Conservation (phyloP, 2,113 vertebrate species). For the Paralichthys olivaceus region DNA sequence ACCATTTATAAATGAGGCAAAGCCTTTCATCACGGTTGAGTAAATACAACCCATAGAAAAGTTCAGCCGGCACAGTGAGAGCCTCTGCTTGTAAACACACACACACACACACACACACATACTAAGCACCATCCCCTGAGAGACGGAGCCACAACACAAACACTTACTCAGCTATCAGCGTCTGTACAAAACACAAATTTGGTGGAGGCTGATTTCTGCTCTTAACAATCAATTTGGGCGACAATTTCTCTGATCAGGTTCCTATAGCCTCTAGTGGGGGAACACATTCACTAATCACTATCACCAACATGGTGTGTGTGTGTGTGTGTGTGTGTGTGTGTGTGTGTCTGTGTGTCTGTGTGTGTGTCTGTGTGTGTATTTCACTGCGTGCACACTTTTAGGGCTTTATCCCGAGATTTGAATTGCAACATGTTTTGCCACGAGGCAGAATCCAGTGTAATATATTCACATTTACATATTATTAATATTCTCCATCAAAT, state of each 20-base stretch:
- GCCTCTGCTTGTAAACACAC: slow-evolving; percentile 43
- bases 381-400: slow-evolving; percentile 22
- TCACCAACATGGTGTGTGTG: slow-evolving; percentile 9
- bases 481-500: slow-evolving; percentile 51
- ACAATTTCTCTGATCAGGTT: slow-evolving; percentile 55
- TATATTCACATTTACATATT: slow-evolving; percentile 46
- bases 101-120: neutral
- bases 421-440: slow-evolving; percentile 53
- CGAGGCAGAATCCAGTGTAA: slow-evolving; percentile 38
- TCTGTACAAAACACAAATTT: slow-evolving; percentile 54
- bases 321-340: neutral
- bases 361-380: neutral
- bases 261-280: slow-evolving; percentile 19
- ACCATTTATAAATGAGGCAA: slow-evolving; percentile 54
- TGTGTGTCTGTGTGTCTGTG: neutral
- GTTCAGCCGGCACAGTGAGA: slow-evolving; percentile 41
- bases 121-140: slow-evolving; percentile 20
- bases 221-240: slow-evolving; percentile 61
- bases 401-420: slow-evolving; percentile 38
- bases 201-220: slow-evolving; percentile 59
- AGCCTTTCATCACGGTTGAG: slow-evolving; percentile 55
- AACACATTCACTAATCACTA: slow-evolving; percentile 51
- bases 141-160: slow-evolving; percentile 49
- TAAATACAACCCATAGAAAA: slow-evolving; percentile 58
- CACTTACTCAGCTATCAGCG: slow-evolving; percentile 51